Evolutionary conservation across 2,113 vertebrate species (phyloP).

Genomic region (Malurus cyaneus): DNA sequence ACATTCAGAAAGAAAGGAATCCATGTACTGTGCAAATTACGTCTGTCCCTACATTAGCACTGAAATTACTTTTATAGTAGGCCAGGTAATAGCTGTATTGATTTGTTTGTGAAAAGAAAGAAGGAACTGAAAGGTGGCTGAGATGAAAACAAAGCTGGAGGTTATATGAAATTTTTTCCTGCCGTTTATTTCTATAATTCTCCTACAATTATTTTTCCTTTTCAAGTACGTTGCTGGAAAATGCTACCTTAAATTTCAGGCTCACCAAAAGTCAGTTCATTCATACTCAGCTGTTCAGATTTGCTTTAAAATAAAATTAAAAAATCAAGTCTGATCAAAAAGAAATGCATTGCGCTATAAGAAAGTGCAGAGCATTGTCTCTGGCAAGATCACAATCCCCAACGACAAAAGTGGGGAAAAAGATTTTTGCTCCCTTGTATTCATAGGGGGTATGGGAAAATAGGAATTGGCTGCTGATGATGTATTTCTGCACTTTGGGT

Average conservation of each 20-base stretch:
- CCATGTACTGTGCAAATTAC: background rate
- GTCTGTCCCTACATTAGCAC: background rate
- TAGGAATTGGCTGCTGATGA: background rate
- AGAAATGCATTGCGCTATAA: background rate
- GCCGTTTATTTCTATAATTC: background rate
- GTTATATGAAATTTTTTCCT: background rate
- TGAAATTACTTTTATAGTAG: background rate
- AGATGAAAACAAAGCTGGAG: background rate
- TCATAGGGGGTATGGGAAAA: background rate
- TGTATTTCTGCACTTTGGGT: background rate
- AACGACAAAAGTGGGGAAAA: background rate
- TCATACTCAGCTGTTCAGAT: background rate
- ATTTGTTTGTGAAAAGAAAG: background rate
- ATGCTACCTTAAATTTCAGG: background rate
- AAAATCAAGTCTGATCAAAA: background rate
- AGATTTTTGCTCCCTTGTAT: background rate
- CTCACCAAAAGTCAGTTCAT: background rate
- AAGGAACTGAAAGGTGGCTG: background rate
- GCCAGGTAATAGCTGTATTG: background rate
- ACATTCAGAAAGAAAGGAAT: conserved; percentile 49
- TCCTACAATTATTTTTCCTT: background rate
- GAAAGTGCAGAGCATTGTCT: background rate
- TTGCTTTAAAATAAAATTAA: background rate
- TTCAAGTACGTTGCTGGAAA: background rate
- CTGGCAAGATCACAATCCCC: background rate